These are phyloP conservation scores for Zhuqinia jingwanae DNA, from an alignment of 2,888 invertebrate genomes.

Conservation along the genomic window DNA sequence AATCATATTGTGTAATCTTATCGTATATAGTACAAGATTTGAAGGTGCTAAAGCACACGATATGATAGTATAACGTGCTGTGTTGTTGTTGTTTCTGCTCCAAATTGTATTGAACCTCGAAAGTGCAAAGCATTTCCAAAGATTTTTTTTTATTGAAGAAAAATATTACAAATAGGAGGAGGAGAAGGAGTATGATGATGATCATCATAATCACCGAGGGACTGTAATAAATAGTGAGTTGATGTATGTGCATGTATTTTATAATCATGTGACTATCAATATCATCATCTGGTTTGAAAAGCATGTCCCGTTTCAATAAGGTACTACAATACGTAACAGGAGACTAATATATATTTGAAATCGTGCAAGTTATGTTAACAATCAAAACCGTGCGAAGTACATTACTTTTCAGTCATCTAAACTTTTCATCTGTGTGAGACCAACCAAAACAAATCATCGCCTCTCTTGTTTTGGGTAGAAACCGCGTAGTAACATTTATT, in stretches of 20 bases:
- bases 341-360: slow-evolving; percentile 27
- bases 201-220: slow-evolving; percentile 20
- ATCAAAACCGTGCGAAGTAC: slow-evolving; percentile 46
- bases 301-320: background rate
- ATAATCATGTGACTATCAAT: slow-evolving; percentile 21
- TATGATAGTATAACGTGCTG: no score
- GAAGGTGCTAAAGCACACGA: slow-evolving; percentile 5
- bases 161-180: slow-evolving; percentile 12
- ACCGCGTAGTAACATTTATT: no score
- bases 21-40: no score
- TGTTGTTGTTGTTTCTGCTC: background rate
- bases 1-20: no score
- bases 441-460: background rate
- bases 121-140: no score
- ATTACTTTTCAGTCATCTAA: slow-evolving; percentile 25
- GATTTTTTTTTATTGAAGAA: slow-evolving; percentile 4
- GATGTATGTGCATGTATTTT: slow-evolving; percentile 28
- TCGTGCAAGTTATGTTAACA: slow-evolving; percentile 48
- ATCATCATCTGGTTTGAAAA: background rate
- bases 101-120: slow-evolving; percentile 47
- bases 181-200: no score
- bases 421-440: background rate
- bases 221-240: slow-evolving; percentile 51
- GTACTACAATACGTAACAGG: slow-evolving; percentile 5
- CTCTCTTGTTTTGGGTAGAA: slow-evolving; percentile 6